These are phyloP conservation scores for Heptranchias perlo DNA, from an alignment of 2,113 vertebrate genomes.

Conservation along the genomic window DNA sequence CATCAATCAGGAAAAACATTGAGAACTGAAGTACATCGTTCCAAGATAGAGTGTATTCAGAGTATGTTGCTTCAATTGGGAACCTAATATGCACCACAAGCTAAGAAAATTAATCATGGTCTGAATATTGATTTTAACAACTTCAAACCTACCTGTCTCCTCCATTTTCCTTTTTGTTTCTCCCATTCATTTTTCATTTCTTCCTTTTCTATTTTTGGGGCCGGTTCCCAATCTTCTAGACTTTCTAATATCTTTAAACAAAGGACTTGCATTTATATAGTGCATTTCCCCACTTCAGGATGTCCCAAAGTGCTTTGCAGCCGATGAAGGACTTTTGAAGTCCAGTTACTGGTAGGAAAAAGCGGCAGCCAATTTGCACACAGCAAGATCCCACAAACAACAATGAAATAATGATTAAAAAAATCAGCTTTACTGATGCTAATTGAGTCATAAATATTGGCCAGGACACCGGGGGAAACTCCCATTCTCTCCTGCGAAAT, in stretches of 20 bases:
- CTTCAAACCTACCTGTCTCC: slow-evolving; percentile 11
- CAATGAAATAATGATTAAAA: neutral
- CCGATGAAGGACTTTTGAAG: no score
- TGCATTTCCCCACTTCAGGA: neutral
- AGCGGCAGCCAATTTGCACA: no score
- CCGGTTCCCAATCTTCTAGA: neutral
- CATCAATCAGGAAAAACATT: slow-evolving; percentile 4
- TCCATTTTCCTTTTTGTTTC: neutral
- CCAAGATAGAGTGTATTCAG: neutral
- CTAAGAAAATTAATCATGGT: neutral
- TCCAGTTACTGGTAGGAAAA: no score
- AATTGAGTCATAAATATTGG: neutral
- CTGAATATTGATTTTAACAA: slow-evolving; percentile 15
- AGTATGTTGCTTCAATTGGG: neutral
- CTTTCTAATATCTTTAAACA: neutral
- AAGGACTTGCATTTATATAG: neutral
- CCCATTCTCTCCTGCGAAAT: no score
- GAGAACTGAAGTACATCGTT: neutral
- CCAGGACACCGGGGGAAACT: no score
- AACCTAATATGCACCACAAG: neutral
- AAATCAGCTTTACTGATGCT: neutral
- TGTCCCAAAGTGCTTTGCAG: neutral
- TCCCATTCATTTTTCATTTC: neutral
- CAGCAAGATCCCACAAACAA: neutral
- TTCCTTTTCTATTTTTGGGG: neutral